phyloP scores from a whole-genome alignment of 2,113 vertebrate species.

The Tragelaphus imberbis region DNA sequence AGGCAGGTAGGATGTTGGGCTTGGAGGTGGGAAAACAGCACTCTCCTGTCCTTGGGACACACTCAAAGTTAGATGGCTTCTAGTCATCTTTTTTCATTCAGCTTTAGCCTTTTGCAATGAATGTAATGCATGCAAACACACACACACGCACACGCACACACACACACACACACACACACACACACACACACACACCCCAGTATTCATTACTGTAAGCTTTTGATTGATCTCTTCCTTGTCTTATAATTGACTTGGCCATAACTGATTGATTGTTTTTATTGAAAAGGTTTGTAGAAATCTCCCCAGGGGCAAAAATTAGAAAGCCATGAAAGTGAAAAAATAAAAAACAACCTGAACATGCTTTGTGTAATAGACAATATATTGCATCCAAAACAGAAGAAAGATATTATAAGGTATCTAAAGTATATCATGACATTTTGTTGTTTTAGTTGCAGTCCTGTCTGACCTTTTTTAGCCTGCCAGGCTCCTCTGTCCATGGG shows the following conservation, averaged over 20 bases:
- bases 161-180: no score
- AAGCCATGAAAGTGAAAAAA: background rate
- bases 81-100: background rate
- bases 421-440: background rate
- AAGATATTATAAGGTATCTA: background rate
- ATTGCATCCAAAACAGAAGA: background rate
- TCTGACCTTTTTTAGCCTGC: background rate
- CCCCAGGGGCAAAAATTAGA: background rate
- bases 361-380: background rate
- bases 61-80: background rate
- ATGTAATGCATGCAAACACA: no score
- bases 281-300: background rate
- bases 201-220: background rate
- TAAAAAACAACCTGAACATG: accelerated
- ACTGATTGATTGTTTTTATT: background rate
- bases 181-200: background rate
- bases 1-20: no score
- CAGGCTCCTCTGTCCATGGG: background rate
- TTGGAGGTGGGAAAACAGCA: background rate
- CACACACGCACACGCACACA: background rate
- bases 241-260: background rate
- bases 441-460: background rate
- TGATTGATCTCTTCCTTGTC: background rate
- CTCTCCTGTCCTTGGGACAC: background rate
- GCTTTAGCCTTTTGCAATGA: background rate